These are phyloP conservation scores for Seira sanloemensis DNA, from an alignment of 2,888 invertebrate genomes.

Conservation along the genomic window DNA sequence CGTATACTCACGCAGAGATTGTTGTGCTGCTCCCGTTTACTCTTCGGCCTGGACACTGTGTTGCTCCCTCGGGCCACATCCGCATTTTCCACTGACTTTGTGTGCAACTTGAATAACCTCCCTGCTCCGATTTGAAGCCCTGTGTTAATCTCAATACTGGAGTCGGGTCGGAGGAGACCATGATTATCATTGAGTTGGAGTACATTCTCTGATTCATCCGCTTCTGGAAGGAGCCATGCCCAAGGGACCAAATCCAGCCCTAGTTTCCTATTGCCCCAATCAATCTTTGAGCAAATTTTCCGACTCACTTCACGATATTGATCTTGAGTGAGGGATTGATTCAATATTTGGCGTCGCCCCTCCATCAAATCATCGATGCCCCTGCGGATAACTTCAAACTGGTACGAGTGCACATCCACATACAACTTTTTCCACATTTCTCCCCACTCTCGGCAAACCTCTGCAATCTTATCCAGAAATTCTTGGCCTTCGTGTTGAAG, in stretches of 20 bases:
- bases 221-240: conserved; percentile 74
- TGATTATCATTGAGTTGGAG: conserved; percentile 2
- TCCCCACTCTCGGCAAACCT: conserved; percentile 95
- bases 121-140: conserved; percentile 57
- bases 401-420: conserved; percentile 80
- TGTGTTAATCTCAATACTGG: conserved; percentile 46
- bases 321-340: conserved; percentile 93
- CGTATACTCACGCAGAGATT: conserved; percentile 92
- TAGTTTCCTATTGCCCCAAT: conserved; percentile 97
- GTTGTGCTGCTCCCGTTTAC: conserved; percentile 78
- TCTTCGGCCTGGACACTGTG: conserved; percentile 55
- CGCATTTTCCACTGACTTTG: conserved; percentile 67
- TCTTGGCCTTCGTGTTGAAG: conserved; percentile 53
- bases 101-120: conserved; percentile 64
- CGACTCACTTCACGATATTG: conserved; percentile 91
- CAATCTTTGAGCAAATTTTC: conserved; percentile 92
- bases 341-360: conserved; percentile 88
- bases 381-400: conserved; percentile 81
- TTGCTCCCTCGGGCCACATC: conserved; percentile 77
- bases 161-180: conserved; percentile 32
- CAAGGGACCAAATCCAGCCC: conserved; percentile 94
- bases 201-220: conserved; percentile 34
- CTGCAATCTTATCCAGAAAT: conserved; percentile 82
- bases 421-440: conserved; percentile 93
- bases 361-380: conserved; percentile 93